A percentile compares a stretch with the other conserved stretches of the same genome.
Conservation (phyloP, 64 coral and sea anemone genomes). For the Acropora yongei region DNA sequence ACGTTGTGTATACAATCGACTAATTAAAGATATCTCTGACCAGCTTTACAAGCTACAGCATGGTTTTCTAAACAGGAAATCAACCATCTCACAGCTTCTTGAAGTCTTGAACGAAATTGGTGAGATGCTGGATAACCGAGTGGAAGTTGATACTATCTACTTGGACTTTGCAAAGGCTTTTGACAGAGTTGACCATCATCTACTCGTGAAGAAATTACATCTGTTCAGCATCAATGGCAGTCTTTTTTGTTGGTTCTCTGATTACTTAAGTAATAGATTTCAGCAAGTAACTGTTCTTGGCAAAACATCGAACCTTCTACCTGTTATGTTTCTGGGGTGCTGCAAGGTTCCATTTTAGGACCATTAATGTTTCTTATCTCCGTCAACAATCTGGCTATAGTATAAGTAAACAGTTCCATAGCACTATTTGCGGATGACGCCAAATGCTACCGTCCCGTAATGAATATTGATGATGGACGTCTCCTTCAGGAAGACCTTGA, state of each 20-base stretch:
- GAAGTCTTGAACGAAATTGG: not conserved
- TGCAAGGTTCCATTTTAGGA: not conserved
- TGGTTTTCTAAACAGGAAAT: not conserved
- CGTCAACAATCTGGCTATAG: not conserved
- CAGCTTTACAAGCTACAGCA: slow-evolving; percentile 5
- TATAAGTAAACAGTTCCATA: not conserved
- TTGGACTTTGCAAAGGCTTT: not conserved
- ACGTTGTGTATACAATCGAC: not conserved
- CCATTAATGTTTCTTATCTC: not conserved
- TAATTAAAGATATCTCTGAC: not conserved
- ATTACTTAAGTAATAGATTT: slow-evolving; percentile 1
- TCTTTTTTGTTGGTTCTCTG: not conserved
- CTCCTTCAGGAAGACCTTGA: not conserved
- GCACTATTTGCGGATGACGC: not conserved
- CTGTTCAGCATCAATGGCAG: not conserved
- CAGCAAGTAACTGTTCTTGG: not conserved
- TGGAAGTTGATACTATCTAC: not conserved
- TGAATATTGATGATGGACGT: not conserved
- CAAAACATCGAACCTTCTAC: not conserved
- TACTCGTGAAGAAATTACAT: not conserved
- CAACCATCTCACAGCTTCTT: not conserved
- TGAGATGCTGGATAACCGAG: not conserved
- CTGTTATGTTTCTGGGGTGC: not conserved
- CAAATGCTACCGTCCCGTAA: not conserved
- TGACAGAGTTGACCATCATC: not conserved